Evolutionary conservation across 2,113 vertebrate species (phyloP).

Genomic region (Dunckerocampus dactyliophorus): DNA sequence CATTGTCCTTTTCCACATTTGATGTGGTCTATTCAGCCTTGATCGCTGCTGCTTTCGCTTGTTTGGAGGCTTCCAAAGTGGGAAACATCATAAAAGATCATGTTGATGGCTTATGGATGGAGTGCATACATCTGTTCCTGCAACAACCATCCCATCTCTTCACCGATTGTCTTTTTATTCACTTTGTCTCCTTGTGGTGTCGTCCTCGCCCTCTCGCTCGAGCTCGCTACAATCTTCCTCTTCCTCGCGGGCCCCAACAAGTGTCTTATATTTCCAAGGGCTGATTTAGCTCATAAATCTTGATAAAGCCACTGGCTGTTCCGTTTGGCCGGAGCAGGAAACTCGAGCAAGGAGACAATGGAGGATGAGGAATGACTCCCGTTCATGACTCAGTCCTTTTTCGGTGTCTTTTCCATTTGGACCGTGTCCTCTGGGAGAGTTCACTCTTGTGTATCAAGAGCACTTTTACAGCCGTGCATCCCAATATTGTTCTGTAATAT

Average conservation of each 20-base stretch:
- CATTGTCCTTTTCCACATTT: not conserved
- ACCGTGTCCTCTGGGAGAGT: slow-evolving; percentile 25
- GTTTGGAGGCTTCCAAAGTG: slow-evolving; percentile 37
- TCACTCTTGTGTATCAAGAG: slow-evolving; percentile 9
- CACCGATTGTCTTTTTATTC: slow-evolving; percentile 18
- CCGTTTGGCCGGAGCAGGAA: slow-evolving; percentile 64
- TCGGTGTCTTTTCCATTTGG: slow-evolving; percentile 34
- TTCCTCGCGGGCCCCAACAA: slow-evolving; percentile 46
- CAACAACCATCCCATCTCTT: slow-evolving; percentile 19
- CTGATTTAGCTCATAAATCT: slow-evolving; percentile 70
- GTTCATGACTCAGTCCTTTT: slow-evolving; percentile 43
- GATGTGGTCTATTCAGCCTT: not conserved
- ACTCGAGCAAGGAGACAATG: slow-evolving; percentile 47
- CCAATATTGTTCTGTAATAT: slow-evolving; percentile 13
- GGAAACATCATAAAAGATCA: slow-evolving; percentile 24
- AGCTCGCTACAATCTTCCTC: slow-evolving; percentile 4
- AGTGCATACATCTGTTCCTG: slow-evolving; percentile 43
- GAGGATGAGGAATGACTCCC: slow-evolving; percentile 54
- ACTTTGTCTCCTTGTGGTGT: slow-evolving; percentile 7
- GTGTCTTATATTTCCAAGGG: slow-evolving; percentile 70
- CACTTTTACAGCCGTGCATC: not conserved
- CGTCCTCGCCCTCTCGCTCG: slow-evolving; percentile 13
- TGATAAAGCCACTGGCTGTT: slow-evolving; percentile 69
- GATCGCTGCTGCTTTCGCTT: slow-evolving; percentile 26
- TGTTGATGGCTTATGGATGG: slow-evolving; percentile 26